Evolutionary conservation across 2,888 invertebrate genomes (phyloP), one percentile per base, ranked within the genome.

Genomic region (Chironomus tentans): DNA sequence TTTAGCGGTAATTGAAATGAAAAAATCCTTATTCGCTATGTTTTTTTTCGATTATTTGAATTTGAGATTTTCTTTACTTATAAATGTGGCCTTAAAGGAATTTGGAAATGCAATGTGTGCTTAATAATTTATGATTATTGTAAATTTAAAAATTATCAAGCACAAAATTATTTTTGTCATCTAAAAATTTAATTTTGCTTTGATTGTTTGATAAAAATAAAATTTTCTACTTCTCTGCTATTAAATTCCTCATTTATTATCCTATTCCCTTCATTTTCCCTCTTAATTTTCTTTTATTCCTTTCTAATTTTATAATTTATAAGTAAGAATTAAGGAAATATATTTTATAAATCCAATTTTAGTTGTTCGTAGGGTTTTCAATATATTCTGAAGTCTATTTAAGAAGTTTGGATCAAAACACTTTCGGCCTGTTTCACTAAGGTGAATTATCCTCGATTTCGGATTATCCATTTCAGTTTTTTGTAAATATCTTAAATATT

Each of bases 1-100:
- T 50, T 50, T 75, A 28, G 70, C 77, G 70, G 73, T 77, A 74
- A 74, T 28, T 74, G 48, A 18, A 48, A 24, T 24, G 2, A 24
- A 28, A 38, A 38, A 38, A 38, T 10, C 7, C 38, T 38, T 7
- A 68, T 46, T 28, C n/a, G 24, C 13, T 68, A 15, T 15, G 38
- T 46, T 1, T 56, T 56, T 56, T 56, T 56, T 18, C 18, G 4
- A 4, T 15, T 56, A 2, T 56, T 15, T 38, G 2, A 38, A 38
- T 38, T 10, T 38, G 38, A 38, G 38, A 38, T 10, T 38, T 15
- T 0, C 1, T 56, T 56, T 15, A 18, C 7, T 18, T 56, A 18
- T 56, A 3, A 15, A 6, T 56, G 56, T 56, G 56, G 56, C 56
- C 56, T 56, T 38, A 38, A 56, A 56, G 18, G 4, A 56, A 18